Conservation (phyloP, 2,888 invertebrate genomes). For the Perithous albicinctus region DNA sequence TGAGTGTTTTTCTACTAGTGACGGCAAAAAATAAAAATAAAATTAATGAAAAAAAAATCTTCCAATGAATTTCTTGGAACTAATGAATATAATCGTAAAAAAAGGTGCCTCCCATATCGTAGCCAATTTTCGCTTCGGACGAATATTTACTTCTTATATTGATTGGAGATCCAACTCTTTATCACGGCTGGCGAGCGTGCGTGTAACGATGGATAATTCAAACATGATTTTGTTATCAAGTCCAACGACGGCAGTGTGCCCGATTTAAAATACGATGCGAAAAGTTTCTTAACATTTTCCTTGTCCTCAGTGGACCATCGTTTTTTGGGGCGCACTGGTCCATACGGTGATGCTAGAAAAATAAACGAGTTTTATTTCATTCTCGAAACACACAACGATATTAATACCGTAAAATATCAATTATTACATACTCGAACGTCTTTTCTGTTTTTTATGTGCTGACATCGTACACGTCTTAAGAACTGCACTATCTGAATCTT, state of each 20-base stretch:
- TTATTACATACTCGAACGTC: not conserved
- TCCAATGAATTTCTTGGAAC: too few relatives aligned
- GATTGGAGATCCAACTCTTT: conserved; percentile 27
- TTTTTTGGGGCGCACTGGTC: conserved; percentile 7
- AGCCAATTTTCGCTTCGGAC: too few relatives aligned
- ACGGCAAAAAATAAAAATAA: too few relatives aligned
- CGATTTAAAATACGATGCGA: conserved; percentile 1
- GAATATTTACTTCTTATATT: conserved; percentile 27
- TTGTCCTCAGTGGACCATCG: conserved; percentile 36
- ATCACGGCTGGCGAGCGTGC: conserved; percentile 17
- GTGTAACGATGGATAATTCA: not conserved
- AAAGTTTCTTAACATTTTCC: not conserved
- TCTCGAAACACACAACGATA: too few relatives aligned
- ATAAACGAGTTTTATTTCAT: not conserved
- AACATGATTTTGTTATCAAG: not conserved
- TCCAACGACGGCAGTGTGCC: conserved; percentile 24
- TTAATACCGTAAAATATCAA: not conserved
- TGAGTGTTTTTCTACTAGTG: too few relatives aligned
- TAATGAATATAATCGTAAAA: too few relatives aligned
- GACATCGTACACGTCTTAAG: too few relatives aligned
- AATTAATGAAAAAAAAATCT: too few relatives aligned
- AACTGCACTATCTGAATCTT: not conserved
- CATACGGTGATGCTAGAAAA: conserved; percentile 21
- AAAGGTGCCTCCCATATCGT: too few relatives aligned
- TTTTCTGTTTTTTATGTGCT: not conserved